These are phyloP conservation scores for Schizotus pectinicornis DNA, from an alignment of 2,888 invertebrate species.

Conservation along the genomic window DNA sequence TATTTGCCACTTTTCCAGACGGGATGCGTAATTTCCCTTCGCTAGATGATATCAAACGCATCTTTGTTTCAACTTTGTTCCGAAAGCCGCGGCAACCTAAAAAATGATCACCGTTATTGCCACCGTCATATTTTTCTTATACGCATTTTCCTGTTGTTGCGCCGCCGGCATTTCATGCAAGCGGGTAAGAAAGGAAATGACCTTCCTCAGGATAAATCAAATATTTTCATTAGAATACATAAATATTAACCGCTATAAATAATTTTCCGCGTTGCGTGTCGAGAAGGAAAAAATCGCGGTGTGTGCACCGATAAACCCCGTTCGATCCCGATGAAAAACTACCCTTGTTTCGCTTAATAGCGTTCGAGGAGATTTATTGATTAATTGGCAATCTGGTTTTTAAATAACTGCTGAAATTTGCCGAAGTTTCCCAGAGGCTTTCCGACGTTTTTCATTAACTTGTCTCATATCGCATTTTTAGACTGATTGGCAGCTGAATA, in stretches of 20 bases:
- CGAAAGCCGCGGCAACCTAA: too few species aligned
- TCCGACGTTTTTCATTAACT: constrained; percentile 28
- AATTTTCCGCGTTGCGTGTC: constrained; percentile 24
- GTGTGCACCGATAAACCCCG: constrained; percentile 6
- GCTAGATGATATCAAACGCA: too few species aligned
- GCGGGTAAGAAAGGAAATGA: not conserved
- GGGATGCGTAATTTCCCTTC: too few species aligned
- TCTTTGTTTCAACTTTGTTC: too few species aligned
- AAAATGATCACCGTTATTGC: too few species aligned
- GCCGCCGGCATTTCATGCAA: not conserved
- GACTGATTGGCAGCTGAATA: constrained; percentile 16
- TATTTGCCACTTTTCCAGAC: not conserved
- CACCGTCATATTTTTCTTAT: not conserved
- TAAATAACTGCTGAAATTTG: constrained; percentile 15
- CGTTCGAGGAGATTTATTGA: constrained; percentile 16
- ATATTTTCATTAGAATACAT: constrained; percentile 17
- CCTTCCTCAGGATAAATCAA: constrained; percentile 13
- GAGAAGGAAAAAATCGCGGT: constrained; percentile 4
- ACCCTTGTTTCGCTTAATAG: constrained; percentile 21
- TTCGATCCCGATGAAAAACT: constrained; percentile 18
- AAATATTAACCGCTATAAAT: constrained; percentile 27
- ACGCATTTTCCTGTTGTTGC: constrained; percentile 6
- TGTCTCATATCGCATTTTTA: constrained; percentile 3
- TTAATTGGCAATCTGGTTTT: constrained; percentile 24
- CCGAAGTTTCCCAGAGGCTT: constrained; percentile 14